phyloP scores from a whole-genome alignment of 2,888 invertebrate species.

The Megamerina dolium region DNA sequence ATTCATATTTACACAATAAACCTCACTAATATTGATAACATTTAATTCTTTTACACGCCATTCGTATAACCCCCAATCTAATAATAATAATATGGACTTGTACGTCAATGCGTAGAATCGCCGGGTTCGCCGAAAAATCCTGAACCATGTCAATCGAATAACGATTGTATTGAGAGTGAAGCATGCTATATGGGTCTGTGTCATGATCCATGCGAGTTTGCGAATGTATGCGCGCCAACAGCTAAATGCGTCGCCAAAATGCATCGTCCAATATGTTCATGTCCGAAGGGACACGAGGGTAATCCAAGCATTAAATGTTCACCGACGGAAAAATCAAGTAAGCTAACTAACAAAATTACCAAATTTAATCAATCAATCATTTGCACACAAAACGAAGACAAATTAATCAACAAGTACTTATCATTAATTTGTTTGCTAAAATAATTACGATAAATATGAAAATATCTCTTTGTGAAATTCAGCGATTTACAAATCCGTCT shows the following conservation, averaged over 20 bases:
- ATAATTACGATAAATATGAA: too few species aligned
- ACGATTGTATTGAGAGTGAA: slow-evolving; percentile 76
- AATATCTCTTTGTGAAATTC: too few species aligned
- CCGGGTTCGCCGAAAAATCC: slow-evolving; percentile 65
- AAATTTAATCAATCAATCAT: slow-evolving; percentile 14
- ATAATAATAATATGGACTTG: too few species aligned
- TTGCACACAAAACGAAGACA: neutral
- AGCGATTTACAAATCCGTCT: too few species aligned
- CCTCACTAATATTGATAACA: too few species aligned
- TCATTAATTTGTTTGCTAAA: too few species aligned
- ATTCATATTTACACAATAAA: too few species aligned
- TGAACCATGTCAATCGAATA: slow-evolving; percentile 75
- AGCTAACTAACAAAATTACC: slow-evolving; percentile 48
- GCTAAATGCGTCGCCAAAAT: slow-evolving; percentile 75
- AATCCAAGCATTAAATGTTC: slow-evolving; percentile 76
- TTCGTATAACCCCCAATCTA: too few species aligned
- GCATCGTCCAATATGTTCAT: slow-evolving; percentile 77
- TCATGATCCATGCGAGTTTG: slow-evolving; percentile 78
- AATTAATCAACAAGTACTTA: slow-evolving; percentile 26
- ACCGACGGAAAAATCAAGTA: slow-evolving; percentile 65
- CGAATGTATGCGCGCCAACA: slow-evolving; percentile 67
- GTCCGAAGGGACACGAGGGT: slow-evolving; percentile 74
- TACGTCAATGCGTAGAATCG: slow-evolving; percentile 59
- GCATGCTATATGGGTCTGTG: slow-evolving; percentile 78
- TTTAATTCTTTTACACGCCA: too few species aligned